phyloP scores from a whole-genome alignment of 2,797 vertebrate genomes.

The Scolopax rusticola region DNA sequence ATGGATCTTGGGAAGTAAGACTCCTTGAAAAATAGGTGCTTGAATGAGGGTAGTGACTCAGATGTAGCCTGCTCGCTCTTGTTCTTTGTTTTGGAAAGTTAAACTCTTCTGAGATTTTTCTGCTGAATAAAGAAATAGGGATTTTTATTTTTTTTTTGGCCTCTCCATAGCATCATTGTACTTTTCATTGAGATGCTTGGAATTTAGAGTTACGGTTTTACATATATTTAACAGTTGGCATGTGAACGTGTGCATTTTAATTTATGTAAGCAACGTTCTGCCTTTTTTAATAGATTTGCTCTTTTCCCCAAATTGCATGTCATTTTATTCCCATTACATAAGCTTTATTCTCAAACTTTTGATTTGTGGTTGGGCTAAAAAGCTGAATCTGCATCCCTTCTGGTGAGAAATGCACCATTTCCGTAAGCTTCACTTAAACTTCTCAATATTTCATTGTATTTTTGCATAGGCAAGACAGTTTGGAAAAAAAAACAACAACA shows the following conservation, averaged over 20 bases:
- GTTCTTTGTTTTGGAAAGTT: neutral
- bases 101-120: neutral
- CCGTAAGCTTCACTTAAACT: neutral
- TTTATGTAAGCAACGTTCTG: neutral
- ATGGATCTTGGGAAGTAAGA: neutral
- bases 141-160: rapidly evolving
- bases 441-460: neutral
- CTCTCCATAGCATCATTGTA: neutral
- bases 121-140: neutral
- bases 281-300: neutral
- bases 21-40: neutral
- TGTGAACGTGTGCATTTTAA: neutral
- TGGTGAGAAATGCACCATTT: neutral
- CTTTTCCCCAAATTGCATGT: neutral
- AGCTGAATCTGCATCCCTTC: constrained; percentile 15
- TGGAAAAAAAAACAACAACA: neutral
- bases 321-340: neutral
- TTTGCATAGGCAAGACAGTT: neutral
- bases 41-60: neutral
- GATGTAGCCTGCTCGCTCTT: neutral
- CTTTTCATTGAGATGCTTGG: neutral
- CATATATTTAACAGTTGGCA: neutral
- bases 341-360: neutral
- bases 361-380: neutral
- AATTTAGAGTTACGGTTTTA: neutral